Base-by-base conservation (phyloP, 35 echinoderm and acorn worm genomes). In the Diadema setosum region DNA sequence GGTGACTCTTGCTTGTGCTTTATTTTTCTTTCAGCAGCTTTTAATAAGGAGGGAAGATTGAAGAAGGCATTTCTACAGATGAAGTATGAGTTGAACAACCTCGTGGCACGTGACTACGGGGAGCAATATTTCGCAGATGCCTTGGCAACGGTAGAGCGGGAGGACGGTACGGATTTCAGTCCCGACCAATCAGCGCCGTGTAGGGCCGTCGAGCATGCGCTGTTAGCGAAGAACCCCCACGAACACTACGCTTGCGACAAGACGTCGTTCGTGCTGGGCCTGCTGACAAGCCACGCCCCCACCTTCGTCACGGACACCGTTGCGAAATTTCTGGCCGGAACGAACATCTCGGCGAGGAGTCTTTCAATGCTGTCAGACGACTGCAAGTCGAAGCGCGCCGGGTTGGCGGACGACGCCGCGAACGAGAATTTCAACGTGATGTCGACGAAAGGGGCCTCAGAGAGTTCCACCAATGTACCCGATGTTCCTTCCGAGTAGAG, bases 191-290 rank as follows among this genome's bases (percentile, higher is more conserved):
- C 86, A 50, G 81, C 92, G 3, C 82, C 88, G 2, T 80, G 41
- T 45, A 34, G 64, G 25, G 73, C 86, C 1, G 81, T 90, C n/a
- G 81, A 41, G n/a, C 86, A 94, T 59, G 92, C 92, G 32, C 87
- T 94, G 15, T 85, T 94, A 46, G 81, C 92, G 36, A 94, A 81
- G 34, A 83, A 82, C 36, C 83, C 92, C 4, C 65, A 85, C 32
- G 55, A 69, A 31, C 92, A 89, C 15, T 94, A 94, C 86, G 24
- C 58, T 18, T 85, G 86, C 43, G 92, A 87, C 20, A 42, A 31
- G 29, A 46, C 48, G 5, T 82, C 86, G 20, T 33, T 56, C 2
- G 35, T 90, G 30, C n/a, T 90, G 20, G 48, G 45, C 6, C 59
- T 43, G 80, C 45, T 89, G 18, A 82, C 82, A 42, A 90, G 69